Conservation (phyloP, 2,113 vertebrate species). For the Microtus oregoni region DNA sequence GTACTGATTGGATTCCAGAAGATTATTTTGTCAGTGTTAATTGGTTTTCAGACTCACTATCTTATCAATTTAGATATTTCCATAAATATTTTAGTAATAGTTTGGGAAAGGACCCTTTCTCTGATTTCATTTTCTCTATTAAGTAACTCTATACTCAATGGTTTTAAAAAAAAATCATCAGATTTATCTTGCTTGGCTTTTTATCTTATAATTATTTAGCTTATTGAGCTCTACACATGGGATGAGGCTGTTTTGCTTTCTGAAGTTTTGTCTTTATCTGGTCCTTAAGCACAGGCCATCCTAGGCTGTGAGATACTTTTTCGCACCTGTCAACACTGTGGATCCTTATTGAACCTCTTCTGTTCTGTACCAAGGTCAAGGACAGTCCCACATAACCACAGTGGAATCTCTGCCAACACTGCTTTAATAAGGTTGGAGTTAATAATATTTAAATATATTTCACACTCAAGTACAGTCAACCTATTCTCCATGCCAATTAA, state of each 20-base stretch:
- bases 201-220: background rate
- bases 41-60: background rate
- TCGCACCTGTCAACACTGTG: background rate
- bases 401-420: conserved; percentile 19
- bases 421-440: conserved; percentile 18
- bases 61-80: background rate
- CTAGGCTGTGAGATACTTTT: background rate
- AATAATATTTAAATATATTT: conserved; percentile 62
- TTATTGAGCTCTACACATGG: background rate
- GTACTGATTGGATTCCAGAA: background rate
- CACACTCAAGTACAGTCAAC: conserved; percentile 47
- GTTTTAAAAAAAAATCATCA: background rate
- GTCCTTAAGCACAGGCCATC: background rate
- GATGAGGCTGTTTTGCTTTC: background rate
- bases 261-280: background rate
- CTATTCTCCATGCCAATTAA: conserved; percentile 61
- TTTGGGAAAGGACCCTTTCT: background rate
- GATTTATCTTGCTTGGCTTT: conserved; percentile 16
- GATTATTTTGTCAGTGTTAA: background rate
- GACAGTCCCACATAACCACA: background rate
- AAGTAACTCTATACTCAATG: background rate
- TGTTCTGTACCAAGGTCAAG: conserved; percentile 7
- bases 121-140: conserved; percentile 29
- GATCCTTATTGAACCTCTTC: background rate
- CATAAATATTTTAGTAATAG: background rate